Conservation (phyloP, 2,888 invertebrate species). For the Oasisia sp. region DNA sequence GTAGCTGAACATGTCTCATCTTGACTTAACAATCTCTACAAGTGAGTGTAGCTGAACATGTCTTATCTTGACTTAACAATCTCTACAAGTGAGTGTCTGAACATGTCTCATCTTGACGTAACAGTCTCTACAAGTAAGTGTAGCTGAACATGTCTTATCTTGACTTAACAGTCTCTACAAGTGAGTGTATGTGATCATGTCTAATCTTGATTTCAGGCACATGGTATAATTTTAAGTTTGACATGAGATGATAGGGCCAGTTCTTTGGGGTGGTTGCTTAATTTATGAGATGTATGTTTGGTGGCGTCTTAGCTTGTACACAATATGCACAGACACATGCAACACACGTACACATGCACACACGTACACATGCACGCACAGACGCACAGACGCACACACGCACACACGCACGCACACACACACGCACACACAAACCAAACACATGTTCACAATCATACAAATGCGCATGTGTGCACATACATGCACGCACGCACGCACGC, state of each 20-base stretch:
- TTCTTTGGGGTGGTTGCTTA: not conserved
- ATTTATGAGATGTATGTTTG: not conserved
- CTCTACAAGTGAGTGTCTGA: constrained; percentile 54
- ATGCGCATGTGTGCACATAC: too few relatives aligned
- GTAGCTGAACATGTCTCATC: not conserved
- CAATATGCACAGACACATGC: too few relatives aligned
- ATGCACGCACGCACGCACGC: too few relatives aligned
- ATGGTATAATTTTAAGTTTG: not conserved
- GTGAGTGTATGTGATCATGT: constrained; percentile 17
- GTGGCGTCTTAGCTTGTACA: not conserved
- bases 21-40: constrained; percentile 58
- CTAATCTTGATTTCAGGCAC: too few relatives aligned
- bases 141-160: not conserved
- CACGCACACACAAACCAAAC: too few relatives aligned
- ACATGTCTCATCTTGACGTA: constrained; percentile 31
- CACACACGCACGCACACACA: too few relatives aligned
- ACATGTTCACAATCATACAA: too few relatives aligned
- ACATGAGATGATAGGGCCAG: not conserved
- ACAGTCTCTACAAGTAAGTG: constrained; percentile 58
- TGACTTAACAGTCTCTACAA: too few relatives aligned
- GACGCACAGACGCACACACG: too few relatives aligned
- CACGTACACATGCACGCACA: too few relatives aligned
- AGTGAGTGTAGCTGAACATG: constrained; percentile 47
- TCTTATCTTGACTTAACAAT: constrained; percentile 44
- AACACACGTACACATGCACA: too few relatives aligned